Evolutionary conservation across 2,797 vertebrate genomes (phyloP).

Genomic region (Tinamus major): DNA sequence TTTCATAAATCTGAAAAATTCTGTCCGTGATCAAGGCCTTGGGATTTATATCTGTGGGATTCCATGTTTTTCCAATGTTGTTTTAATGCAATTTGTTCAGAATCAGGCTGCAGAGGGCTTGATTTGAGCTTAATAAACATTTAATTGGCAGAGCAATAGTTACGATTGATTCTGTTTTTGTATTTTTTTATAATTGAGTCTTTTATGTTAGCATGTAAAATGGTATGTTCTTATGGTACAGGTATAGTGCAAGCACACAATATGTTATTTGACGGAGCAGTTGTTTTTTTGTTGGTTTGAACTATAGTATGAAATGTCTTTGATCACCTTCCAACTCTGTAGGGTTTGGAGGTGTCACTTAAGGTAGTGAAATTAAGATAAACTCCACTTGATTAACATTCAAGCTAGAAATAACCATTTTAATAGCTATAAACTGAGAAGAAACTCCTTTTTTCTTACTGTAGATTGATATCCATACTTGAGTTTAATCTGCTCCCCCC

Average conservation of each 20-base stretch:
- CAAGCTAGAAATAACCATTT: background rate
- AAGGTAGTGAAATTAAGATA: background rate
- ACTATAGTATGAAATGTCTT: background rate
- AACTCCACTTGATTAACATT: background rate
- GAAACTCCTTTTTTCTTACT: background rate
- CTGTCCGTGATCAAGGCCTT: background rate
- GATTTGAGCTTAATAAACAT: background rate
- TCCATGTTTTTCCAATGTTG: background rate
- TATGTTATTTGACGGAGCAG: background rate
- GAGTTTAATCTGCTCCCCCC: background rate
- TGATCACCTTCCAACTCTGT: background rate
- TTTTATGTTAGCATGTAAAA: background rate
- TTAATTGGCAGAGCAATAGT: background rate
- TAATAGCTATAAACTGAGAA: background rate
- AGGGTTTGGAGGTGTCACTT: background rate
- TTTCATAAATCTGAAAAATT: background rate
- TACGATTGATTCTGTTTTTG: background rate
- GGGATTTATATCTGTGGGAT: rapidly evolving
- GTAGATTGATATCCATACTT: rapidly evolving
- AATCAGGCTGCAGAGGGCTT: background rate
- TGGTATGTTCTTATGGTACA: background rate
- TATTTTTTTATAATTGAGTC: background rate
- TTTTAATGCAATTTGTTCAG: background rate
- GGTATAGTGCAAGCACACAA: background rate
- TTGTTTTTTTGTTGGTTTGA: background rate